Conservation (phyloP, 1,140 invertebrate genomes). For the Neodiprion pinetum region DNA sequence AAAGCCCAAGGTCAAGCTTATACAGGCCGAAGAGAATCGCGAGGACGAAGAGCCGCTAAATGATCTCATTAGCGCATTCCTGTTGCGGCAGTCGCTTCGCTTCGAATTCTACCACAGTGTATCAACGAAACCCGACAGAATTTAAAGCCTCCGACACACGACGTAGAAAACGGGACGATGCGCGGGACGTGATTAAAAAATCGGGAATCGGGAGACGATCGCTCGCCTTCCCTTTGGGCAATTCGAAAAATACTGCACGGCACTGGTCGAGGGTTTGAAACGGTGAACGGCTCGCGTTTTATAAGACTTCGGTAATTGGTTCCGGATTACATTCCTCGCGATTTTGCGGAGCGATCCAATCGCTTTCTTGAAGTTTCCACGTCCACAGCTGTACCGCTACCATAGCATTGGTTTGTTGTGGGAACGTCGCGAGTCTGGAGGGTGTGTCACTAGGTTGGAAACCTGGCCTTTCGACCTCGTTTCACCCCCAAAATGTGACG, state of each 20-base stretch:
- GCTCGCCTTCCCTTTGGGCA: too few species aligned
- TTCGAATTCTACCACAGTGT: slow-evolving; percentile 39
- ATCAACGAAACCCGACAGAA: slow-evolving; percentile 46
- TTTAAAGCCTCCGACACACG: background rate
- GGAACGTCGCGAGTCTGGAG: background rate
- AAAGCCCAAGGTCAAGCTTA: slow-evolving; percentile 8
- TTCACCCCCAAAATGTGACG: too few species aligned
- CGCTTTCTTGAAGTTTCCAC: background rate
- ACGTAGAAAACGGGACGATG: background rate
- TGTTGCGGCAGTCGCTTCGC: slow-evolving; percentile 37
- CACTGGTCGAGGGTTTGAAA: background rate
- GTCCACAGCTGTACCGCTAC: too few species aligned
- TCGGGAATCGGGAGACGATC: background rate
- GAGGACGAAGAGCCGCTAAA: slow-evolving; percentile 42
- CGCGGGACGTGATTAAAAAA: background rate
- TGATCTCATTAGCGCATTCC: slow-evolving; percentile 63
- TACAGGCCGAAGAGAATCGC: slow-evolving; percentile 10
- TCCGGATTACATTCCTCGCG: background rate
- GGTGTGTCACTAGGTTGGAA: background rate
- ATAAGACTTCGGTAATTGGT: slow-evolving; percentile 1
- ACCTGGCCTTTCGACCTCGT: too few species aligned
- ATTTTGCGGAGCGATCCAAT: background rate
- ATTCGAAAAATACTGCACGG: background rate
- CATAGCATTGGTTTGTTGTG: too few species aligned
- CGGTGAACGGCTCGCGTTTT: background rate